A percentile compares a stretch with the other conserved stretches of the same genome.
Conservation (phyloP, 2,797 vertebrate genomes). For the Microctenopoma steveboyesi region DNA sequence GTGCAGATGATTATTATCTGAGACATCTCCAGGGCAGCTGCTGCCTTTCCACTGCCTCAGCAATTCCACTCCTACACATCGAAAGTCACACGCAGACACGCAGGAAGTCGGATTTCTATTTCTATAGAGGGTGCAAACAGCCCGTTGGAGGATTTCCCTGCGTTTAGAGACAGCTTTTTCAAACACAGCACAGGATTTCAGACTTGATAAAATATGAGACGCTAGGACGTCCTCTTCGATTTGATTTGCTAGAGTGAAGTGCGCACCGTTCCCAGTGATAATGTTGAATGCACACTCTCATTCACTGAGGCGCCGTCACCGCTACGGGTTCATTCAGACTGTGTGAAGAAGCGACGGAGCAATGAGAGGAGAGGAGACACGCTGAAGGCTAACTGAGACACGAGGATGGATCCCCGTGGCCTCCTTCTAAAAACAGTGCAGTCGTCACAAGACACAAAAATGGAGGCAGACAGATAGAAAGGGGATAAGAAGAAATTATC, state of each 20-base stretch:
- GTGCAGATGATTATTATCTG: slow-evolving; percentile 65
- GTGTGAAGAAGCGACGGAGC: slow-evolving; percentile 15
- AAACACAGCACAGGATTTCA: too few relatives aligned
- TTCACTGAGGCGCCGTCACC: slow-evolving; percentile 16
- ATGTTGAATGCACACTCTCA: not conserved
- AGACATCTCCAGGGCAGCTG: slow-evolving; percentile 71
- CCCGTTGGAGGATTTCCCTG: slow-evolving; percentile 13
- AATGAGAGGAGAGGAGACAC: slow-evolving; percentile 15
- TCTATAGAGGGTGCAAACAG: not conserved
- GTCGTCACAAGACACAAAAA: slow-evolving; percentile 12
- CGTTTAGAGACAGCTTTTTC: slow-evolving; percentile 1
- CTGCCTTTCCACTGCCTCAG: slow-evolving; percentile 33
- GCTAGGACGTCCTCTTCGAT: not conserved
- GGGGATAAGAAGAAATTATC: too few relatives aligned
- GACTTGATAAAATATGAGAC: not conserved
- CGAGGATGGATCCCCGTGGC: slow-evolving; percentile 33
- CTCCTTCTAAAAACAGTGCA: slow-evolving; percentile 26
- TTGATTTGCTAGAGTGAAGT: not conserved
- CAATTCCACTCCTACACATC: not conserved
- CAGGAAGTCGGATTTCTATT: slow-evolving; percentile 9
- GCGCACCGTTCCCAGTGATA: not conserved
- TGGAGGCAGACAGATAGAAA: slow-evolving; percentile 1
- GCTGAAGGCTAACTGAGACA: slow-evolving; percentile 25
- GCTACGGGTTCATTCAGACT: slow-evolving; percentile 13
- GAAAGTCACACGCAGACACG: slow-evolving; percentile 3